A percentile compares a stretch with the other conserved stretches of the same genome.
Conservation (phyloP, 2,113 vertebrate species). For the Conger conger region DNA sequence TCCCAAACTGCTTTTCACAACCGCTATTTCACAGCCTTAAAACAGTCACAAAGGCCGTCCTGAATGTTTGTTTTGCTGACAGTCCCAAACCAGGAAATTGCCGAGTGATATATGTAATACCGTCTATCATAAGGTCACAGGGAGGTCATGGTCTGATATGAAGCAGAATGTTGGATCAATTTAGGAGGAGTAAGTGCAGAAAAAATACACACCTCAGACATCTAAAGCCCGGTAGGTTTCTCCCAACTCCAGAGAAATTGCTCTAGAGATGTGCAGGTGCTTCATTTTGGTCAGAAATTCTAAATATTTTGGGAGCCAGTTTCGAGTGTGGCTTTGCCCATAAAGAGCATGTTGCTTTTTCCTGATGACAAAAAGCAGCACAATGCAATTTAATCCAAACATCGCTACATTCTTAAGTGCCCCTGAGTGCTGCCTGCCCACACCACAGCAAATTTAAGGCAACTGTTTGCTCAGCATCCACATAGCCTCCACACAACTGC, state of each 20-base stretch:
- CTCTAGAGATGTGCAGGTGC: not conserved
- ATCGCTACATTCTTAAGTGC: not conserved
- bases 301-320: not conserved
- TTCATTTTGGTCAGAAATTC: not conserved
- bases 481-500: not conserved
- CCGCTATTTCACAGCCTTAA: not conserved
- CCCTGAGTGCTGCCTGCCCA: not conserved
- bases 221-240: not conserved
- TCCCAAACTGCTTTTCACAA: not conserved
- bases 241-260: not conserved
- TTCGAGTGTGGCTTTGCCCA: not conserved
- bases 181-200: not conserved
- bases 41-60: not conserved
- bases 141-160: not conserved
- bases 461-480: not conserved
- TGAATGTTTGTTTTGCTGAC: not conserved
- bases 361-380: not conserved
- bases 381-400: not conserved
- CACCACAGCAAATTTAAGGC: not conserved
- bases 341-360: not conserved
- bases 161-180: not conserved
- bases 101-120: not conserved
- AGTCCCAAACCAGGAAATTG: not conserved
- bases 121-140: not conserved
- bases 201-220: not conserved